phyloP scores from a whole-genome alignment of 2,113 vertebrate species.

The Corythornis vintsioides region DNA sequence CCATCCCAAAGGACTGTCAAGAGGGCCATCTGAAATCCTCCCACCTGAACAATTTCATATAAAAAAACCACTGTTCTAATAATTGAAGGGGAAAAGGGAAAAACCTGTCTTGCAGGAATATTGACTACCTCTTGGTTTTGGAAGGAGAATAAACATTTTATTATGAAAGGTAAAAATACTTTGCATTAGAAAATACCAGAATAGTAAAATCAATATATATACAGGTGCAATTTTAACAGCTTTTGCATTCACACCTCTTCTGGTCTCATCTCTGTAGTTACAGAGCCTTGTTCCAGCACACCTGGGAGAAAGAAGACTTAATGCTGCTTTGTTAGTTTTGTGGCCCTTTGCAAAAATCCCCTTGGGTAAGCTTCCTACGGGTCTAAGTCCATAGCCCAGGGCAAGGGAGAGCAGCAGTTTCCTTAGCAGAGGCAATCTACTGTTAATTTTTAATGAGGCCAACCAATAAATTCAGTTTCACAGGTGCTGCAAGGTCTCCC shows the following conservation, averaged over 20 bases:
- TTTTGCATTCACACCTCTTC: background rate
- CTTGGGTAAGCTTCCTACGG: background rate
- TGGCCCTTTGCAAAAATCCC: background rate
- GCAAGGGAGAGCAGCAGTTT: background rate
- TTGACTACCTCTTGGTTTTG: background rate
- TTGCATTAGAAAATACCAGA: background rate
- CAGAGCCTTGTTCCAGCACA: background rate
- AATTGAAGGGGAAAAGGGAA: too few species aligned
- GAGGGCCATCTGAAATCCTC: background rate
- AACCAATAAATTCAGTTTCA: background rate
- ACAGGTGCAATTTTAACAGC: background rate
- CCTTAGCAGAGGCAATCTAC: background rate
- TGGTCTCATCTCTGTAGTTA: background rate
- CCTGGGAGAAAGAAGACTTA: background rate
- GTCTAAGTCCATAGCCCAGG: accelerated
- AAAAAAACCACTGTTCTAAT: background rate
- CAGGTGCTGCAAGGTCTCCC: background rate
- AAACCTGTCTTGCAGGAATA: too few species aligned
- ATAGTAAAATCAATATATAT: background rate
- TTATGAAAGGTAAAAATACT: background rate
- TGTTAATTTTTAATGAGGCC: background rate
- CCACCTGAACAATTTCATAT: background rate
- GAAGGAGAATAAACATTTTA: background rate
- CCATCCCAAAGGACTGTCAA: background rate
- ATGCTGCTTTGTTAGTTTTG: background rate